Percentiles rank a stretch among this genome's conserved stretches.
These are phyloP conservation scores for Lycorma delicatula DNA, from an alignment of 1,140 invertebrate genomes.

Conservation along the genomic window DNA sequence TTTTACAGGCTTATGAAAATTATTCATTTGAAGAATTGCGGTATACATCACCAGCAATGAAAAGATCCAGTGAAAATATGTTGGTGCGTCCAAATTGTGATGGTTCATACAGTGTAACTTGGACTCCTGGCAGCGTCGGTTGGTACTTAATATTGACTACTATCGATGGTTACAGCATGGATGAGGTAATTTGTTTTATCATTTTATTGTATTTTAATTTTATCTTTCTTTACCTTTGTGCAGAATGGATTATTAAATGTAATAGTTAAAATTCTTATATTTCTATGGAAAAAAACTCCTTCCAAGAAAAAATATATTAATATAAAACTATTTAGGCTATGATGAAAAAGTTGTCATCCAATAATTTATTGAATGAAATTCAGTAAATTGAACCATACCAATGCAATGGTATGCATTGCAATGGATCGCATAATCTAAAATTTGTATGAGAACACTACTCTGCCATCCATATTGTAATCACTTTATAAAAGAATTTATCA, in stretches of 20 bases:
- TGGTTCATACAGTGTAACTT: conserved; percentile 80
- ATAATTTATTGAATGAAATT: no score
- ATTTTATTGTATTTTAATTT: conserved; percentile 6
- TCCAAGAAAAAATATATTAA: no score
- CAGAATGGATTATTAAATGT: background rate
- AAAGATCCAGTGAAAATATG: conserved; percentile 73
- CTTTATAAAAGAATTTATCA: no score
- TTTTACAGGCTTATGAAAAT: conserved; percentile 70
- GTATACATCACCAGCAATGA: conserved; percentile 63
- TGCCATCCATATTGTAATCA: no score
- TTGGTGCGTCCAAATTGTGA: conserved; percentile 73
- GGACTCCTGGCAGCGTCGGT: conserved; percentile 86
- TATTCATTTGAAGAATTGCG: conserved; percentile 96
- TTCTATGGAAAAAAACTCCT: background rate
- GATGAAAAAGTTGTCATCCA: no score
- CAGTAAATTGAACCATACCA: no score
- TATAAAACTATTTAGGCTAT: no score
- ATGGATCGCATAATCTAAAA: no score
- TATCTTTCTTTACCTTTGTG: background rate
- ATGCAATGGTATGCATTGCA: no score
- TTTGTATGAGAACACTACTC: no score
- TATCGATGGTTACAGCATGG: conserved; percentile 78
- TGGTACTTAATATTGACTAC: conserved; percentile 79
- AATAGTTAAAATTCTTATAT: background rate
- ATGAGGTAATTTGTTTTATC: conserved; percentile 54